Evolutionary conservation across 2,888 invertebrate genomes (phyloP).

Genomic region (Archips xylosteana): DNA sequence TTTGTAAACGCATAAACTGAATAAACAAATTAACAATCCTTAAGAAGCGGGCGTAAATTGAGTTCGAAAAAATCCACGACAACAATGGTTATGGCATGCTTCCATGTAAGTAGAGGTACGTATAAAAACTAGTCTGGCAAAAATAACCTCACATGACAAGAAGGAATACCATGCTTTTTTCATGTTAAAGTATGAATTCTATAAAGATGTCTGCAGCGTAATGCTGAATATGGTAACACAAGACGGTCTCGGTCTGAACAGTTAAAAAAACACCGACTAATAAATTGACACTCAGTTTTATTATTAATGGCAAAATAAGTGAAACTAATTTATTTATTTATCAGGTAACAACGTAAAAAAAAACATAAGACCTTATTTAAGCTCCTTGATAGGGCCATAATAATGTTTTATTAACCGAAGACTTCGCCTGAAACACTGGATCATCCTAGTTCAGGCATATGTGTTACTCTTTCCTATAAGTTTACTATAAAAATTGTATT

Average conservation of each 20-base stretch:
- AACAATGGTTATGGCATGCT: conserved; percentile 3
- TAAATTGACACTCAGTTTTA: background rate
- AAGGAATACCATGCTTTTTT: conserved; percentile 9
- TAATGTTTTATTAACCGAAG: no score
- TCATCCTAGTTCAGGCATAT: no score
- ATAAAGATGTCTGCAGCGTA: background rate
- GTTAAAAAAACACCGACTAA: background rate
- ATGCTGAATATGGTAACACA: conserved; percentile 26
- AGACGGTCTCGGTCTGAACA: background rate
- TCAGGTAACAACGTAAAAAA: background rate
- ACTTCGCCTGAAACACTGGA: no score
- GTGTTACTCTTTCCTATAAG: no score
- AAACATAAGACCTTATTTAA: no score
- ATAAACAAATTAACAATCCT: background rate
- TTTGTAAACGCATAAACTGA: background rate
- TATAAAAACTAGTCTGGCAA: conserved; percentile 10
- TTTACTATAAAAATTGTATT: no score
- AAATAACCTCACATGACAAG: background rate
- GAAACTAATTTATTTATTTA: background rate
- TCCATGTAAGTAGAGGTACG: background rate
- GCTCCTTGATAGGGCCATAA: no score
- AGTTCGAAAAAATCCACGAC: conserved; percentile 2
- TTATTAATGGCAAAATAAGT: background rate
- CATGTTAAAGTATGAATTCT: background rate
- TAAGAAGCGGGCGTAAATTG: background rate